Conservation (phyloP, 2,797 vertebrate genomes). For the Poecilia velifera region DNA sequence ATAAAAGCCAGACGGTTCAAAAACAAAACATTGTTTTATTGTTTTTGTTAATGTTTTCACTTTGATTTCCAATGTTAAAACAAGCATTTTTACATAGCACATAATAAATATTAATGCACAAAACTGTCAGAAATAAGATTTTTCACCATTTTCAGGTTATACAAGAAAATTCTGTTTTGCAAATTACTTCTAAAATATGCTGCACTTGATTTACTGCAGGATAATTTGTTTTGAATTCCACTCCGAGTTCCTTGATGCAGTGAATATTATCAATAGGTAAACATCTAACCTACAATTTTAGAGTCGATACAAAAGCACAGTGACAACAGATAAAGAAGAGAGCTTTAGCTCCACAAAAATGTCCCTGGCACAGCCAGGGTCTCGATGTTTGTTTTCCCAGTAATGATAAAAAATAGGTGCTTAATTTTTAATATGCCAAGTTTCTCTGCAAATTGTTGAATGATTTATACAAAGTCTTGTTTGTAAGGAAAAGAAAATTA, state of each 20-base stretch:
- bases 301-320: constrained; percentile 17
- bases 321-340: constrained; percentile 17
- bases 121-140: not conserved
- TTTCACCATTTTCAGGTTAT: not conserved
- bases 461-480: constrained; percentile 55
- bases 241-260: not conserved
- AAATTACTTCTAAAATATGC: not conserved
- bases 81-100: not conserved
- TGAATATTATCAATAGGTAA: not conserved
- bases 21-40: not conserved
- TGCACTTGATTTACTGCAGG: not conserved
- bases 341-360: constrained; percentile 10
- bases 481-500: constrained; percentile 19
- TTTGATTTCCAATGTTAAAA: not conserved
- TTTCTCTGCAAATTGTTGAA: constrained; percentile 53
- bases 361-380: constrained; percentile 10
- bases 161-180: not conserved
- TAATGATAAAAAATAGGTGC: constrained; percentile 11
- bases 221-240: not conserved
- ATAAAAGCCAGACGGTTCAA: not conserved
- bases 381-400: constrained; percentile 44
- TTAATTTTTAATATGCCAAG: constrained; percentile 49
- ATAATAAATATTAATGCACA: not conserved
- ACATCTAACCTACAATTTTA: not conserved
- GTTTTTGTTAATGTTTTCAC: not conserved